These are phyloP conservation scores for Pontoporia blainvillei DNA, from an alignment of 2,113 vertebrate genomes.

Conservation along the genomic window DNA sequence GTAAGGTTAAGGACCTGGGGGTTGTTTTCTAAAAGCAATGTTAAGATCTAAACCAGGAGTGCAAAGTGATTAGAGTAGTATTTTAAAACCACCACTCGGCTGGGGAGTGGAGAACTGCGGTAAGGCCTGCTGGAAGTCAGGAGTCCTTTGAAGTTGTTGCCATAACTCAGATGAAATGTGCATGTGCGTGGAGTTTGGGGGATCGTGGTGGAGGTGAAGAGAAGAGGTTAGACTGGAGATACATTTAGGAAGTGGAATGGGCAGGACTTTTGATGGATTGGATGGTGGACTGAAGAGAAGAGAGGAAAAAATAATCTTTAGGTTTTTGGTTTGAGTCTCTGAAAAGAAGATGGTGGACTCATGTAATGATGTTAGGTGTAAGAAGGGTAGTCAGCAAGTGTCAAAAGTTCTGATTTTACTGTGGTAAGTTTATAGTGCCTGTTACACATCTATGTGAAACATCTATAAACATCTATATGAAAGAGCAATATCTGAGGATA, in stretches of 20 bases:
- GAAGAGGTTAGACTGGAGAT: not conserved
- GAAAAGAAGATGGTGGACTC: not conserved
- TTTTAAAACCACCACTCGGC: not conserved
- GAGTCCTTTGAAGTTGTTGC: not conserved
- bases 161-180: not conserved
- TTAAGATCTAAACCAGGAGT: not conserved
- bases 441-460: not conserved
- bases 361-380: not conserved
- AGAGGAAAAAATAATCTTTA: not conserved
- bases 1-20: not conserved
- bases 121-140: not conserved
- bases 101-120: not conserved
- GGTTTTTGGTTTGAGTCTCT: not conserved
- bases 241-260: not conserved
- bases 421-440: not conserved
- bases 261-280: not conserved
- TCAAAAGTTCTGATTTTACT: not conserved
- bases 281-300: not conserved
- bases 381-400: not conserved
- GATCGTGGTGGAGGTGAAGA: not conserved
- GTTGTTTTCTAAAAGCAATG: not conserved
- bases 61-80: not conserved
- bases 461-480: not conserved
- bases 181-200: not conserved
- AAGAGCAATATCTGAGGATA: not conserved